phyloP scores from a whole-genome alignment of 1,140 invertebrate species.

The Oreohelix idahoensis region DNA sequence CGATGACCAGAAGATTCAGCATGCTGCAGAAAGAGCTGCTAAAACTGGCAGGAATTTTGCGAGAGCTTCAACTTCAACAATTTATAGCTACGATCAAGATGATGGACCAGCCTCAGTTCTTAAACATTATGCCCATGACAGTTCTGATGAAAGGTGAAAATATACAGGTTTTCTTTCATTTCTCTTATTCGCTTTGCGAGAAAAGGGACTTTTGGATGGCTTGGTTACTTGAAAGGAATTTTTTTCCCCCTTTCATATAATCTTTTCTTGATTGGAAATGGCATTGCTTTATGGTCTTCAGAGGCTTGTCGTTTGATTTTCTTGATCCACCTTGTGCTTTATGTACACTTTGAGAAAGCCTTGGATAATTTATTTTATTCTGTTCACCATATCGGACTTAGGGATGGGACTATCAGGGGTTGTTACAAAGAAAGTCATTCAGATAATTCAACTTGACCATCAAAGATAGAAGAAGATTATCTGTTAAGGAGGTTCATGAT shows the following conservation, averaged over 20 bases:
- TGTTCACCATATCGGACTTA: no score
- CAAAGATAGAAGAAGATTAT: no score
- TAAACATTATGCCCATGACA: slow-evolving; percentile 1
- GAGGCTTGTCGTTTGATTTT: no score
- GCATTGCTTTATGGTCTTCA: neutral
- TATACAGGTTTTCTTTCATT: neutral
- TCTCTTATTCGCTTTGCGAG: neutral
- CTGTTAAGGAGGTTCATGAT: no score
- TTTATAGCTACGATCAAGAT: slow-evolving; percentile 31
- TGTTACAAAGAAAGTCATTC: no score
- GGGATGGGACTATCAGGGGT: no score
- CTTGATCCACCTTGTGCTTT: no score
- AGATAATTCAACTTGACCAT: no score
- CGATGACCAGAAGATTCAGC: neutral
- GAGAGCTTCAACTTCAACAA: slow-evolving; percentile 17
- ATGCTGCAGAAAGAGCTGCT: neutral
- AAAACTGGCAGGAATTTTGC: slow-evolving; percentile 7
- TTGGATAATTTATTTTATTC: no score
- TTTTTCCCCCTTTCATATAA: no score
- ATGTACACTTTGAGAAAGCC: no score
- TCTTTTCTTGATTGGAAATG: neutral
- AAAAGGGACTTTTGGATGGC: neutral
- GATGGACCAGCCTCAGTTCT: slow-evolving; percentile 21
- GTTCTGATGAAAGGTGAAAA: slow-evolving; percentile 34
- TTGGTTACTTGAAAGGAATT: neutral